These are phyloP conservation scores for Thyatira batis DNA, from an alignment of 2,888 invertebrate species.

Conservation along the genomic window DNA sequence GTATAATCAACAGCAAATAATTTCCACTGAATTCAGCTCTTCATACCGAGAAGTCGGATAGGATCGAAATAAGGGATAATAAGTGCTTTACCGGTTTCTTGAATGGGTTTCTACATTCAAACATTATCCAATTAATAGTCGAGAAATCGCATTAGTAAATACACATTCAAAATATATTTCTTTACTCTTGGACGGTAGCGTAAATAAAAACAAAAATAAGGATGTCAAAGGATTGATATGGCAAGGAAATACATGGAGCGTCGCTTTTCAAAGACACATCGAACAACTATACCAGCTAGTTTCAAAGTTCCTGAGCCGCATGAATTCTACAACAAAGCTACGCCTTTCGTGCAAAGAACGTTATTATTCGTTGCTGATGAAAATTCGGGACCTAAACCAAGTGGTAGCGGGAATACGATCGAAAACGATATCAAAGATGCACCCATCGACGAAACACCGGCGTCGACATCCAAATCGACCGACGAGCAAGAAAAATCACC, in stretches of 20 bases:
- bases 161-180: conserved; percentile 3
- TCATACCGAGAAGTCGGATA: too few species aligned
- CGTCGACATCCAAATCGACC: conserved; percentile 59
- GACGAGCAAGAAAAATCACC: conserved; percentile 78
- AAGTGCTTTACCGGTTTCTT: too few species aligned
- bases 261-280: conserved; percentile 71
- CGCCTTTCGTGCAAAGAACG: conserved; percentile 77
- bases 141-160: conserved; percentile 39
- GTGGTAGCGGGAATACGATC: conserved; percentile 35
- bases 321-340: conserved; percentile 79
- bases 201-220: conserved; percentile 14
- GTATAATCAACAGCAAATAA: too few species aligned
- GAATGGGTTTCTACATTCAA: background rate
- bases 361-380: conserved; percentile 75
- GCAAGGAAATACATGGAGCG: conserved; percentile 82
- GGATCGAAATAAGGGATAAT: too few species aligned
- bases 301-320: conserved; percentile 75
- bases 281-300: conserved; percentile 73
- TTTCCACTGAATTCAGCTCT: too few species aligned
- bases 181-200: too few species aligned
- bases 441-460: conserved; percentile 42
- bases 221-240: conserved; percentile 58
- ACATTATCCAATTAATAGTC: conserved; percentile 13
- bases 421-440: conserved; percentile 49
- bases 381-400: conserved; percentile 67